Base-by-base conservation (phyloP, 1,140 invertebrate genomes). In the Mizuhopecten yessoensis region DNA sequence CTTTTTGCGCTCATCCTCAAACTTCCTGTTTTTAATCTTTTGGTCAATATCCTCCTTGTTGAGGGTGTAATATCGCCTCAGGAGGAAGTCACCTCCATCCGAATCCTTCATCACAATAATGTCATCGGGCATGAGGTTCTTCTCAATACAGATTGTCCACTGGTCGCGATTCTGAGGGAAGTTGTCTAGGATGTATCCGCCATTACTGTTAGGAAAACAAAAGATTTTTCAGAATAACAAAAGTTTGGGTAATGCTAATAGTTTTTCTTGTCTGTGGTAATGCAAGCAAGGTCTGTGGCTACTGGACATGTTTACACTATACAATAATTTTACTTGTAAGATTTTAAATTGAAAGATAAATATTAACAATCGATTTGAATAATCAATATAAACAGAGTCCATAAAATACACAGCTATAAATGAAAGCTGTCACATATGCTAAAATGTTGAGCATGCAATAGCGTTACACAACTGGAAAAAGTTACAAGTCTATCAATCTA, bases 121-220 rank as follows among this genome's bases (percentile, higher is more conserved):
- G 87, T 96, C 95, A 92, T 96, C 96, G 9, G 96, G 96, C 33
- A 96, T 90, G 17, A 96, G 90, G 86, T 95, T 95, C 88, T 95
- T 96, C 90, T 96, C 96, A 34, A 96, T 93, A 88, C 95, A 93
- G 34, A 94, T 94, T 49, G 93, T 95, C 96, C 96, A 96, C 90
- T 96, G 95, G n/a, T 97, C 96, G 33, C 94, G 93, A 17, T 94
- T 96, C 29, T 91, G 92, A 17, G 96, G 96, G 93, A 96, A 97
- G 93, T 96, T 96, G 87, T 96, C 96, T 13, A 97, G 89, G 86
- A 97, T 96, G 96, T 96, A 97, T 33, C 96, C 96, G 88, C 96
- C 96, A 94, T 96, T 91, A 34, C 96, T 96, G 90, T 23, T 90
- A 87, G 75, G 42, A 88, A 90, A 90, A 88, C 90, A 89, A 5